phyloP scores from a whole-genome alignment of 2,797 vertebrate genomes.

The Apodemus agrarius region DNA sequence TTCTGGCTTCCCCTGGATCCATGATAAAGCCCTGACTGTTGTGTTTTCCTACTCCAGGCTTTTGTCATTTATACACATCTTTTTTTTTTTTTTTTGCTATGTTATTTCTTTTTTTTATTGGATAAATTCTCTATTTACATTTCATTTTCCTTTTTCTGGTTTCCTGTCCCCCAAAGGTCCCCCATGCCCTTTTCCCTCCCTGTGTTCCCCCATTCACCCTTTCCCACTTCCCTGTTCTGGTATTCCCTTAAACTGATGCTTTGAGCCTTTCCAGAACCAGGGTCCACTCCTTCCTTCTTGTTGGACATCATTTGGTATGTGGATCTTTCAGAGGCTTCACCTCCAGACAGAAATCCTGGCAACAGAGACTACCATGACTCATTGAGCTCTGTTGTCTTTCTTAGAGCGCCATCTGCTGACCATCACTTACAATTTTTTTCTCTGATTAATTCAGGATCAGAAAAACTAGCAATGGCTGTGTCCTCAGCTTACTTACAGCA shows the following conservation, averaged over 20 bases:
- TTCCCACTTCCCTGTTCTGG: too few species aligned
- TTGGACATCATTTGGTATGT: too few species aligned
- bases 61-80: not conserved
- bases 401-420: conserved; percentile 50
- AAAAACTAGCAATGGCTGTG: not conserved
- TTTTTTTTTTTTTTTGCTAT: too few species aligned
- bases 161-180: too few species aligned
- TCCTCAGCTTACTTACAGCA: not conserved
- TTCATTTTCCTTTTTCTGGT: too few species aligned
- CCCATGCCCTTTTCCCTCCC: too few species aligned
- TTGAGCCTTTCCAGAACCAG: too few species aligned
- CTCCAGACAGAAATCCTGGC: not conserved
- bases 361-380: not conserved
- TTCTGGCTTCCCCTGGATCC: not conserved
- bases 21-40: not conserved
- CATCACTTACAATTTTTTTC: not conserved
- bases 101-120: too few species aligned
- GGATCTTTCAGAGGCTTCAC: not conserved
- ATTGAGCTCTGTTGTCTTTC: not conserved
- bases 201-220: too few species aligned
- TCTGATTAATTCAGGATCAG: not conserved
- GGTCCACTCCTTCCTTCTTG: too few species aligned
- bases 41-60: not conserved
- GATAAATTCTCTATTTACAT: too few species aligned
- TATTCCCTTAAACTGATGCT: too few species aligned